Evolutionary conservation across 2,888 invertebrate genomes (phyloP).

Genomic region (Cosmia trapezina): DNA sequence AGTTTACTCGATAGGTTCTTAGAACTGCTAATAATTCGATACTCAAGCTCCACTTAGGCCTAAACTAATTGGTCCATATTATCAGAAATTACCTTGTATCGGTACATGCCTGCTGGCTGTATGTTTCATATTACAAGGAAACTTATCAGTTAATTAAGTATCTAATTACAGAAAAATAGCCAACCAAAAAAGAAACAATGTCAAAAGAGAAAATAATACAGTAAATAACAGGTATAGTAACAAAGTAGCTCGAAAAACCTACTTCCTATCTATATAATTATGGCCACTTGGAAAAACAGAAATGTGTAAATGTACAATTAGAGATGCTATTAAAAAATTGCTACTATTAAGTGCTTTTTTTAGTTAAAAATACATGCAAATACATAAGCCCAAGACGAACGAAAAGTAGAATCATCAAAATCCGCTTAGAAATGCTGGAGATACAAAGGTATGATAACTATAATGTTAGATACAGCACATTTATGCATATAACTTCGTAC

Average conservation of each 20-base stretch:
- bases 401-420: too few relatives aligned
- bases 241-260: background rate
- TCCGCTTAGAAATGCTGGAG: too few relatives aligned
- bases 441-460: too few relatives aligned
- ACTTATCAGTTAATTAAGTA: background rate
- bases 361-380: too few relatives aligned
- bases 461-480: too few relatives aligned
- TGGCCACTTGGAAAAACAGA: background rate
- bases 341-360: too few relatives aligned
- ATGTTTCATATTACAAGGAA: background rate
- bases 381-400: too few relatives aligned
- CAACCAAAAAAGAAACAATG: background rate
- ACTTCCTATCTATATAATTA: background rate
- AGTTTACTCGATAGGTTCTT: background rate
- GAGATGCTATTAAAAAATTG: background rate
- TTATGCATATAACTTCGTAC: too few relatives aligned
- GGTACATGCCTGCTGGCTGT: background rate
- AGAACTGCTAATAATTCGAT: background rate
- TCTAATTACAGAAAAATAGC: background rate
- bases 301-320: background rate
- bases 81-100: background rate
- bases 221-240: background rate
- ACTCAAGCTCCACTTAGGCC: background rate
- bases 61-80: slow-evolving; percentile 25
- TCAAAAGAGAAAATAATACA: background rate